Conservation (phyloP, 64 coral and sea anemone genomes). For the Montipora capricornis region DNA sequence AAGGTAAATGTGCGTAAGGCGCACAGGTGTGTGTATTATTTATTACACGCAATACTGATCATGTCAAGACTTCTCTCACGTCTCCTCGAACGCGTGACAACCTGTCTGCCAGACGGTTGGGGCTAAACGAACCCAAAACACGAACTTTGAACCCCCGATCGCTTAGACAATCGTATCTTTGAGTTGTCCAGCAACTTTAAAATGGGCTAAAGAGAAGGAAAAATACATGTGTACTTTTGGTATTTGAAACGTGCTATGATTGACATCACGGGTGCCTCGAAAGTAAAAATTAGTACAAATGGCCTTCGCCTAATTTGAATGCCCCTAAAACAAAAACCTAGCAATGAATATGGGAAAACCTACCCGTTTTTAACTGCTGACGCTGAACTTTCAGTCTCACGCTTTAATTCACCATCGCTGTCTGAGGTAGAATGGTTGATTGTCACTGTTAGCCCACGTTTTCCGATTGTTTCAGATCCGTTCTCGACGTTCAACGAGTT, state of each 20-base stretch:
- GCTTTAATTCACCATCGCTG: background rate
- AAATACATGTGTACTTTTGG: background rate
- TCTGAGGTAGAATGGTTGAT: background rate
- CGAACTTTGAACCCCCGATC: slow-evolving; percentile 9
- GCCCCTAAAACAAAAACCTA: background rate
- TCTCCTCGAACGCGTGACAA: slow-evolving; percentile 27
- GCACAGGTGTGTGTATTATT: background rate
- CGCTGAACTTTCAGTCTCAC: background rate
- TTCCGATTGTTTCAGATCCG: slow-evolving; percentile 5
- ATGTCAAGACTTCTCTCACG: background rate
- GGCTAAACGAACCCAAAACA: background rate
- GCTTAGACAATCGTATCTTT: background rate
- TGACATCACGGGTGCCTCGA: background rate
- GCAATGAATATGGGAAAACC: background rate
- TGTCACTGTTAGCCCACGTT: background rate
- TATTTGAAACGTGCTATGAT: background rate
- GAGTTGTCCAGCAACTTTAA: background rate
- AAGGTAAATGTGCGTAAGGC: background rate
- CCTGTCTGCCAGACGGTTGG: background rate
- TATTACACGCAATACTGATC: background rate
- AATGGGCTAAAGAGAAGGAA: background rate
- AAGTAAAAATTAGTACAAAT: slow-evolving; percentile 11
- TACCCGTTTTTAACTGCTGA: slow-evolving; percentile 4
- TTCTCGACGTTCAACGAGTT: background rate
- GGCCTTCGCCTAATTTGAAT: slow-evolving; percentile 48